Conservation (phyloP, 1,140 invertebrate species). For the Aradophagus sp. region DNA sequence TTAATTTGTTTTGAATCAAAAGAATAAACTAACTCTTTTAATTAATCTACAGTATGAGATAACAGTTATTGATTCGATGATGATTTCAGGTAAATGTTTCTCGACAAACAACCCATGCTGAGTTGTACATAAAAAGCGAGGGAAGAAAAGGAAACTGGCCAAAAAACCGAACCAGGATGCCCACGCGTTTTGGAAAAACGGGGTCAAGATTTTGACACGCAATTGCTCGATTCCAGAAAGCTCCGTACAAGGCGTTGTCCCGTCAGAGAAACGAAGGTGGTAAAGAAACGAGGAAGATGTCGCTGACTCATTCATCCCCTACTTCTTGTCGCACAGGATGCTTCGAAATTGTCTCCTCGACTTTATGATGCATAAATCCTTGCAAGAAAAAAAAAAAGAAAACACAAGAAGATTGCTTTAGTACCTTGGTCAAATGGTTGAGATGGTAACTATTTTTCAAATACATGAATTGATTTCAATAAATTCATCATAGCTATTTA, state of each 20-base stretch:
- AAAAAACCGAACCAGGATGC: conserved; percentile 29
- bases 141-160: conserved; percentile 3
- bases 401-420: no score
- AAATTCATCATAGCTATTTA: no score
- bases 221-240: conserved; percentile 56
- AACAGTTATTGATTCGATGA: not conserved
- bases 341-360: conserved; percentile 34
- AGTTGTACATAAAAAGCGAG: no score
- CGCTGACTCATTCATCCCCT: conserved; percentile 53
- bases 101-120: no score
- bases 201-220: conserved; percentile 68
- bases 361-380: conserved; percentile 55
- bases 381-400: no score
- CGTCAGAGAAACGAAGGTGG: conserved; percentile 32
- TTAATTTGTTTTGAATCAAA: no score
- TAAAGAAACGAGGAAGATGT: conserved; percentile 42
- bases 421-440: no score
- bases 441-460: no score
- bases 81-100: no score
- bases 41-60: no score
- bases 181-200: conserved; percentile 57
- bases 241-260: conserved; percentile 66
- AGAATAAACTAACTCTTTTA: no score
- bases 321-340: conserved; percentile 25
- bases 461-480: no score